Conservation (phyloP, 2,888 invertebrate genomes). For the Meloe dianella region DNA sequence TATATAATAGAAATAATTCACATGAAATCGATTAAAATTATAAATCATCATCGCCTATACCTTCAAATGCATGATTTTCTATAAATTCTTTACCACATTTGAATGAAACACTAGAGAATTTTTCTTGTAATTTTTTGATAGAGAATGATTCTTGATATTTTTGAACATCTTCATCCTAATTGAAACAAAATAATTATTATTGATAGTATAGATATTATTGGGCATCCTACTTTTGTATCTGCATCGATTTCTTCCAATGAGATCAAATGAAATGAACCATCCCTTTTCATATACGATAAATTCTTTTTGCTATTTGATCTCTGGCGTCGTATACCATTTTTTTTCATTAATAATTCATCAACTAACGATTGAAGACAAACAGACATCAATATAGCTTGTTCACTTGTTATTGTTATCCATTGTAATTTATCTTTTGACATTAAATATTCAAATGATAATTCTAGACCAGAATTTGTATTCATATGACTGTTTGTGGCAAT, state of each 20-base stretch:
- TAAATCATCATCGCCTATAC: slow-evolving; percentile 93
- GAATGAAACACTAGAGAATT: slow-evolving; percentile 74
- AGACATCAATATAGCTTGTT: slow-evolving; percentile 94
- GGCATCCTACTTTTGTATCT: slow-evolving; percentile 32
- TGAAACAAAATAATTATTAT: slow-evolving; percentile 42
- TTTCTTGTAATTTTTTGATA: slow-evolving; percentile 76
- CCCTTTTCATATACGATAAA: slow-evolving; percentile 75
- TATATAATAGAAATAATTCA: slow-evolving; percentile 32
- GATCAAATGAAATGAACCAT: slow-evolving; percentile 73
- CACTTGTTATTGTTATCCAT: slow-evolving; percentile 92
- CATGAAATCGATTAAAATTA: slow-evolving; percentile 54
- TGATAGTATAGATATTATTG: neutral
- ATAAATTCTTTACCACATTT: slow-evolving; percentile 75
- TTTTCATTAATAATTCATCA: slow-evolving; percentile 85
- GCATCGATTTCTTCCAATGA: slow-evolving; percentile 57
- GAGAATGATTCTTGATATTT: slow-evolving; percentile 72
- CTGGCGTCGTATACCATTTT: slow-evolving; percentile 63
- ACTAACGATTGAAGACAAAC: slow-evolving; percentile 95
- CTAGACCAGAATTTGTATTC: slow-evolving; percentile 65
- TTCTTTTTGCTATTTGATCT: slow-evolving; percentile 58
- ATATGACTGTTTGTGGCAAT: slow-evolving; percentile 47
- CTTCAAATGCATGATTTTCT: slow-evolving; percentile 93
- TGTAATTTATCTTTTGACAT: slow-evolving; percentile 89
- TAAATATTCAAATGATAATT: slow-evolving; percentile 94
- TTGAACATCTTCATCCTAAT: slow-evolving; percentile 65